phyloP scores from a whole-genome alignment of 2,888 invertebrate genomes.

The Podotricha telesiphe region DNA sequence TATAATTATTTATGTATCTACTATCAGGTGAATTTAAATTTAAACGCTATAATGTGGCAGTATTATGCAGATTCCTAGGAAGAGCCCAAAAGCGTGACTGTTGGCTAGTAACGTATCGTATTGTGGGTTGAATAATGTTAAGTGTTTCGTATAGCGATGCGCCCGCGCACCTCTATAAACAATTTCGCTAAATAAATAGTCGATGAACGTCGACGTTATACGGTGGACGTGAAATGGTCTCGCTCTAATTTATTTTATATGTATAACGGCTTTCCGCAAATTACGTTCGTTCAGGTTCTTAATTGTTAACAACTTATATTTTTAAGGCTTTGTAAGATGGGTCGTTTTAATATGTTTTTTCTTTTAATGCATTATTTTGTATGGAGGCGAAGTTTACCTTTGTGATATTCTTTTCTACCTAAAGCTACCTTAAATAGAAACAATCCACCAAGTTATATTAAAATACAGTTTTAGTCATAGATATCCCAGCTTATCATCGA shows the following conservation, averaged over 20 bases:
- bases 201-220: constrained; percentile 51
- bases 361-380: too few relatives aligned
- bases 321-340: background rate
- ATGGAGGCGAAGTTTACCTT: too few relatives aligned
- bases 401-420: too few relatives aligned
- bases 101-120: constrained; percentile 58
- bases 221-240: constrained; percentile 49
- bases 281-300: background rate
- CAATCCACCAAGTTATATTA: too few relatives aligned
- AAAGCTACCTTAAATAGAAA: too few relatives aligned
- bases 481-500: too few relatives aligned
- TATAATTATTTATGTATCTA: constrained; percentile 25
- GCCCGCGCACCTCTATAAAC: constrained; percentile 66
- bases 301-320: background rate
- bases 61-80: constrained; percentile 68
- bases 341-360: background rate
- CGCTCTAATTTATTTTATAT: constrained; percentile 11
- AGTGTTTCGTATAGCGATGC: constrained; percentile 61
- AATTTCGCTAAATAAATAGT: constrained; percentile 75
- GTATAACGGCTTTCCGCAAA: background rate
- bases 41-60: constrained; percentile 60
- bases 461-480: too few relatives aligned
- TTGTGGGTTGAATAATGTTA: constrained; percentile 74
- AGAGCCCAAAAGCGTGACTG: constrained; percentile 71
- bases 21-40: constrained; percentile 43